A percentile compares a stretch with the other conserved stretches of the same genome.
Conservation (phyloP, 2,113 vertebrate species). For the Ancistrus triradiatus region DNA sequence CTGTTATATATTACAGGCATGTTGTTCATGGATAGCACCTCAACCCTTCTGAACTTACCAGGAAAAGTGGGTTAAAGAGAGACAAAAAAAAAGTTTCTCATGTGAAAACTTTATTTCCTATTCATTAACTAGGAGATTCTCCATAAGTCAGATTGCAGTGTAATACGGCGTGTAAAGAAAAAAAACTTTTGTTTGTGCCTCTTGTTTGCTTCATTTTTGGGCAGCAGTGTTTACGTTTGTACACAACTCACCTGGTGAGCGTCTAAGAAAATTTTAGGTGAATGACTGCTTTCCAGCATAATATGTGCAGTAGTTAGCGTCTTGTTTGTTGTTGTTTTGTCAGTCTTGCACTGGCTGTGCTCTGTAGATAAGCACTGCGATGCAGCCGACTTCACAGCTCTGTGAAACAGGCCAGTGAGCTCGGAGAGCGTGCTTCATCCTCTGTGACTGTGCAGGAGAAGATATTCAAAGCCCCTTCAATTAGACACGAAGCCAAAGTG, state of each 20-base stretch:
- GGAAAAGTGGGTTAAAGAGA: too few species aligned
- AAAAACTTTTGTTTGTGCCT: constrained; percentile 15
- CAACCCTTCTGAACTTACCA: too few species aligned
- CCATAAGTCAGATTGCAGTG: too few species aligned
- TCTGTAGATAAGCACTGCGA: constrained; percentile 39
- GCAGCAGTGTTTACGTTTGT: constrained; percentile 6
- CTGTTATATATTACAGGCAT: too few species aligned
- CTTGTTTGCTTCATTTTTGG: constrained; percentile 7
- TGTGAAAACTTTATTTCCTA: too few species aligned
- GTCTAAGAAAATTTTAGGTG: constrained; percentile 27
- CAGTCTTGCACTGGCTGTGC: constrained; percentile 39
- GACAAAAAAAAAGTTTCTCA: too few species aligned
- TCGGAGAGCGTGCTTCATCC: constrained; percentile 30
- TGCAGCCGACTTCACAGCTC: constrained; percentile 34
- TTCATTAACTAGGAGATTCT: too few species aligned
- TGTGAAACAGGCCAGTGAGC: constrained; percentile 30
- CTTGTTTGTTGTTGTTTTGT: constrained; percentile 34
- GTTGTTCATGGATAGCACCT: too few species aligned
- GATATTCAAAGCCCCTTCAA: constrained; percentile 37
- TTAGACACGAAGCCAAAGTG: constrained; percentile 34
- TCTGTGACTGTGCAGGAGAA: constrained; percentile 24
- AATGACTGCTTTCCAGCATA: constrained; percentile 16
- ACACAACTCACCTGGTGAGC: constrained; percentile 8
- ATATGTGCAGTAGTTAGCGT: constrained; percentile 32
- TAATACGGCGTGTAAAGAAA: too few species aligned